Base-by-base conservation (phyloP, 2,113 vertebrate species). In the Chrysemys picta region DNA sequence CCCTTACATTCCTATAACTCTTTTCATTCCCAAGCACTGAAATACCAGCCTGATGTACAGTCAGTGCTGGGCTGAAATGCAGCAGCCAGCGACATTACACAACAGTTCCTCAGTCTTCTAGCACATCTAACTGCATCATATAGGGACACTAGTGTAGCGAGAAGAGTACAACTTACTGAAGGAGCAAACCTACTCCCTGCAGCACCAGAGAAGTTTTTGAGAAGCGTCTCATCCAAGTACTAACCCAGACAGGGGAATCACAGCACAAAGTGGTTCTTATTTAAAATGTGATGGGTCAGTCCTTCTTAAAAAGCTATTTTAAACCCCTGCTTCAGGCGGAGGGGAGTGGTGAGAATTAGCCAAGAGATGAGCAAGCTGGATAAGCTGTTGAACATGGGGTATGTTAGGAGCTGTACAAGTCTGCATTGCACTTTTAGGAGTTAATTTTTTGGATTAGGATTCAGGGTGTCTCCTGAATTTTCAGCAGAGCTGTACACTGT, bases 381-480 rank as follows among this genome's bases (percentile, higher is more conserved):
- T 87, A 87, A 87, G 27, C 6, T 57, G 52, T 80, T 92, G 75
- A 49, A 42, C 84, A 56, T 0, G 0, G 81, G 57, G 31, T 10
- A 25, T 0, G 0, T 0, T n/a, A 80, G 87, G 52, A 72, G 52
- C 56, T 17, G 62, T 65, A n/a, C 31, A n/a, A 65, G 6, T 69
- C 62, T 1, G 0, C 31, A 2, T 54, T 75, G 80, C 42, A 49
- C 56, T 89, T 56, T 53, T 49, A 49, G 52, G 56, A 82, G n/a
- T 65, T 87, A 2, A 86, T 90, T 78, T 65, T 19, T 72, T 80
- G n/a, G 17, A 5, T 38, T 42, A 57, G 24, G 21, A 78, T 45
- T 84, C 29, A 49, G n/a, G 21, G 50, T 69, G 5, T 85, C 80
- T 85, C 53, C 25, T 81, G 54, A 72, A 3, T 84, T 91, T 57